Evolutionary conservation across 2,113 vertebrate species (phyloP), one percentile per base, ranked within the genome.

Genomic region (Vidua macroura): DNA sequence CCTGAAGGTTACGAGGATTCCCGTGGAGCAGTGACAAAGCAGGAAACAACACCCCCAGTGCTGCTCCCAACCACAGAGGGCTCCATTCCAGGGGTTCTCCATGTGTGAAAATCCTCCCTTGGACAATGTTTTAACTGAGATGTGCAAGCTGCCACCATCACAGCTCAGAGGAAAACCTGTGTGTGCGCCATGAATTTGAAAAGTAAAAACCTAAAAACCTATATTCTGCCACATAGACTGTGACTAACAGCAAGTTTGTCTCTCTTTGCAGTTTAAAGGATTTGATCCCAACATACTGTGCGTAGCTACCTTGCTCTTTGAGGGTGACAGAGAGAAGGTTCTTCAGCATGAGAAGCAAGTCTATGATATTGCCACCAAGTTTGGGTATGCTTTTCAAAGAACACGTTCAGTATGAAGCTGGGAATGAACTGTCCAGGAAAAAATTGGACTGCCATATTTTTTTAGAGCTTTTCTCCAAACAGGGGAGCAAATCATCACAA

Each of bases 341-440:
- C 98, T 99, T 97, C 99, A 99, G 96, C 99, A 99, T 59, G 99
- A 99, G 97, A 99, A 99, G 92, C 99, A 99, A 97, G 99, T 99
- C 75, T 99, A 99, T 93, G 99, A 99, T 97, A 99, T 99, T 49
- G 99, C 99, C 83, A 98, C 99, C 81, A 99, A 99, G 97, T 99
- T 99, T 97, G 99, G 99, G 99, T 99, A 97, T 98, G 98, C 20
- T 74, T 96, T 95, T 94, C 74, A 53, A 67, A 87, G 18, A 89
- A 46, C 7, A 86, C 78, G 81, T 79, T 79, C n/a, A n/a, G 0
- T 67, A 49, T 83, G 78, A 92, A 94, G 11, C 51, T 64, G 35
- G 11, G 35, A 84, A 28, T 58, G 41, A 62, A 43, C 53, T 81
- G 27, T 53, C 18, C 5, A 64, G 31, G 33, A 39, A 67, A 35